Evolutionary conservation across 2,797 vertebrate species (phyloP), one percentile per base, ranked within the genome.

Genomic region (Hipposideros larvatus): DNA sequence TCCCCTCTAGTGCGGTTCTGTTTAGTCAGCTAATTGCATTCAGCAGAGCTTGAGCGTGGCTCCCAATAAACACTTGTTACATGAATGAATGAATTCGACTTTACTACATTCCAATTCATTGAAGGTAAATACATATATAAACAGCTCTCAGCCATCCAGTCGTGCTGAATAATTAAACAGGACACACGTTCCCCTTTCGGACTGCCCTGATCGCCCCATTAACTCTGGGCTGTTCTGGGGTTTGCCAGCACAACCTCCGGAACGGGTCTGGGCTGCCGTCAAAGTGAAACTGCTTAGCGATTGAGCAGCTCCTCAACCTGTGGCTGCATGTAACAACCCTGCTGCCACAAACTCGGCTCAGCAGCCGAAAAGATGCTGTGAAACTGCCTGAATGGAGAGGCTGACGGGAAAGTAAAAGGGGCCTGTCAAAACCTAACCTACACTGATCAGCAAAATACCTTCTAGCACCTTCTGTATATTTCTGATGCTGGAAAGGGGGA

Each of bases 321-420:
- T 0, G 18, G 93, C 96, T 66, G 78, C 70, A 0, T 61, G 75
- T 68, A 53, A 91, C 74, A 87, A 28, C 28, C 18, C 28, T 21
- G 19, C 68, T 8, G 46, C 80, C 80, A 57, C 90, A 53, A 24
- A 87, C 34, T 4, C 0, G 0, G 19, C 93, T 79, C 65, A 15
- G 53, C 16, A 6, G 75, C 77, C 28, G 91, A 85, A 77, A 85
- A 91, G 95, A 74, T 53, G 92, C 94, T 14, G 2, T 91, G 97
- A 87, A 95, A 95, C 73, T 71, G 96, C 92, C 70, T 73, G 95
- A 89, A 88, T 57, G 34, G 92, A 80, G 82, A 91, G 70, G 74
- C 90, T 88, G 87, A 73, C 0, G 2, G 87, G 84, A 85, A 80
- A 87, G 66, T 18, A 77, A 92, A 93, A 70, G 21, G 41, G 22